Percentiles rank a stretch among this genome's conserved stretches.
Evolutionary conservation across 2,888 invertebrate species (phyloP).

Genomic region (Protonemura montana): DNA sequence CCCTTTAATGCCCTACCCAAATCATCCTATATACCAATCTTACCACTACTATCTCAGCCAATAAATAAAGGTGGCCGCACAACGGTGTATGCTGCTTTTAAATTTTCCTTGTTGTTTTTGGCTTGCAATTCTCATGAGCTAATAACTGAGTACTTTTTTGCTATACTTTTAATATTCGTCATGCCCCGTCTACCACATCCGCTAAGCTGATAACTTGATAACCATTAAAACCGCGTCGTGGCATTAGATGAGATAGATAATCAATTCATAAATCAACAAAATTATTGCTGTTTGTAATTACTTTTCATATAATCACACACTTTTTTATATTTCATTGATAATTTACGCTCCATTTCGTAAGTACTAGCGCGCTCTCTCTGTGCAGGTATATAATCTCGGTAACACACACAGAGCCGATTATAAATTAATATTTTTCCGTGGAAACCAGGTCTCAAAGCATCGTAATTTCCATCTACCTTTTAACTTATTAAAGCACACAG

Average conservation of each 20-base stretch:
- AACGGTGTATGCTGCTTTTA: neutral
- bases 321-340: neutral
- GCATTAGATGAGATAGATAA: conserved; percentile 39
- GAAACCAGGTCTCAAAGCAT: neutral
- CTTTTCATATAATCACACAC: neutral
- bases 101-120: neutral
- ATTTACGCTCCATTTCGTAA: conserved; percentile 7
- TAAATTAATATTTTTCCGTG: neutral
- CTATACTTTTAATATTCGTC: conserved; percentile 9
- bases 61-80: neutral
- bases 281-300: conserved; percentile 27
- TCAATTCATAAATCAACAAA: conserved; percentile 25
- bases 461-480: neutral
- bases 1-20: neutral
- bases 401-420: neutral
- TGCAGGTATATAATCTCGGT: neutral
- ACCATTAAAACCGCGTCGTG: conserved; percentile 30
- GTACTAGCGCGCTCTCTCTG: neutral
- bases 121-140: neutral
- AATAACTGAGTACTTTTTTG: neutral
- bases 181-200: conserved; percentile 25
- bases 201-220: neutral
- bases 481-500: too few species aligned
- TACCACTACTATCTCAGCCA: neutral
- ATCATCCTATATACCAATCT: neutral